Base-by-base conservation (phyloP, 2,797 vertebrate genomes). In the Loris lydekkerianus region DNA sequence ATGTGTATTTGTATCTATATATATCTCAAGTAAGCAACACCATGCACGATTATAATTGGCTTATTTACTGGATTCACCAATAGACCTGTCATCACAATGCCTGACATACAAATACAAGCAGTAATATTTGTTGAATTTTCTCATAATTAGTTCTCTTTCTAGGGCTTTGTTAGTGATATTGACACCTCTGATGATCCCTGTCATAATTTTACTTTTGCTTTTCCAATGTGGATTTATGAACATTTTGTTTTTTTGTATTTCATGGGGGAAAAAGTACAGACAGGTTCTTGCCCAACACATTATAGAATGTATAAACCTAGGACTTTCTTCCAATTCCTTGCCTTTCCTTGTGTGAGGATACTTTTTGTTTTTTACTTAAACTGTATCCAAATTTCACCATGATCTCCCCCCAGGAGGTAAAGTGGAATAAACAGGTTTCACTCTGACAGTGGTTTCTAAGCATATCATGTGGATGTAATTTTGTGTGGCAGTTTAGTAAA, bases 261-360 rank as follows among this genome's bases (percentile, higher is more conserved):
- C 23, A 3, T 56, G 3, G 4, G 4, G 5, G 0, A 77, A 8
- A 89, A 80, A 63, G 25, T 34, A 72, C 2, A 67, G 21, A 14
- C 0, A 77, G 23, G 18, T 37, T 72, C 6, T 73, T 77, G 1
- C 11, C 23, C 20, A 49, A 63, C 21, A 77, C 1, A 29, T 0
- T 40, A 4, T 25, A 43, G 0, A 86, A 4, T 17, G 78, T 1
- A 9, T 27, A 46, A 15, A 63, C 60, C 23, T 13, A 75, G 18
- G 69, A 2, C 0, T 81, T 25, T 29, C 34, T 46, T 69, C 80
- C 25, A 75, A 18, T 60, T 37, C 21, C 29, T 82, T 3, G 11
- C 0, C 21, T 75, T 37, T 2, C 21, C 4, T 20, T 8, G 27
- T 27, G 3, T 25, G 5, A n/a, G 3, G 15, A 65, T 4, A 53